Base-by-base conservation (phyloP, 1,140 invertebrate species). In the Acyrthosiphon pisum region DNA sequence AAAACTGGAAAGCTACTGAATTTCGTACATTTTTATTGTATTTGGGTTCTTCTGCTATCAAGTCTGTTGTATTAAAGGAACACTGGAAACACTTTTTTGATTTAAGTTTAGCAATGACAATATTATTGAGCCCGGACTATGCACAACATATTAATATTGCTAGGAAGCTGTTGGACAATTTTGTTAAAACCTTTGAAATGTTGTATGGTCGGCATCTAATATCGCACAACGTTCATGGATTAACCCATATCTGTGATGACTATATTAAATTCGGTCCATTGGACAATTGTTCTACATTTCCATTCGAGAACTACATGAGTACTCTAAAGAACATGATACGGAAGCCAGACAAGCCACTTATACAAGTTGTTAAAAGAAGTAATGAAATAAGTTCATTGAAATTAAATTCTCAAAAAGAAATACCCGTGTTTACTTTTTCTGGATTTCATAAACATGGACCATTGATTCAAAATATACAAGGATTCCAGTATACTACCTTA, bases 1-100 rank as follows among this genome's bases (percentile, higher is more conserved):
- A 95, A 14, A 50, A 94, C 26, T 96, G 95, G 95, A 96, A 96
- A 94, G 95, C 95, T 20, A 96, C 95, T 44, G 95, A 96, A 94
- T 95, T 95, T 94, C 94, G 95, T 37, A 94, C 95, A 86, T 95
- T 96, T 94, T 91, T 96, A 44, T 93, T 95, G 14, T 96, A 96
- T 94, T 94, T 95, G 46, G 95, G 95, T 30, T 94, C 95, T 84
- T 94, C 95, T 56, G 94, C 95, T 53, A 93, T 95, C 53, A 94
- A 94, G 94, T 93, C 94, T 89, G 94, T 94, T 86, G 41, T 95
- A 48, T 87, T 94, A 88, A 86, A 94, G 48, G 94, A 94, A 50
- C 46, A 95, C 44, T 96, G 95, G 94, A 90, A 95, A 81, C 94
- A 95, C 94, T 96, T 96, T 94, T 83, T 95, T 48, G 60, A 94